Percentiles rank a stretch among this genome's conserved stretches.
phyloP scores from a whole-genome alignment of 2,797 vertebrate genomes.

The Clarias laeviceps region DNA sequence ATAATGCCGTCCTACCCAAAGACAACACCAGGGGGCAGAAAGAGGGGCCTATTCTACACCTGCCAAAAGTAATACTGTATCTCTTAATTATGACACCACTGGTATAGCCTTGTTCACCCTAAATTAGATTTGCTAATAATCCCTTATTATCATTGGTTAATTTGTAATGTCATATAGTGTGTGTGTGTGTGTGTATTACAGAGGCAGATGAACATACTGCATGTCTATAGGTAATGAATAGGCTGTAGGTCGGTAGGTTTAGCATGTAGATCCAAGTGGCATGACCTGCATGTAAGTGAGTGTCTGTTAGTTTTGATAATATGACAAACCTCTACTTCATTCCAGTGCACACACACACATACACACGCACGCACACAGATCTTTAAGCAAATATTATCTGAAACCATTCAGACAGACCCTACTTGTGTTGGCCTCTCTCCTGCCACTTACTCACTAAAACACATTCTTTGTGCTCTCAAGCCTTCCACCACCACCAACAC shows the following conservation, averaged over 20 bases:
- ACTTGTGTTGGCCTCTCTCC: slow-evolving; percentile 43
- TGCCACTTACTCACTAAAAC: slow-evolving; percentile 46
- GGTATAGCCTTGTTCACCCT: not conserved
- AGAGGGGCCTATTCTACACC: not conserved
- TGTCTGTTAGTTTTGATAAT: slow-evolving; percentile 26
- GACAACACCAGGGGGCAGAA: slow-evolving; percentile 43
- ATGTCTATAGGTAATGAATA: slow-evolving; percentile 9
- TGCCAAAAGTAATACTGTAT: not conserved
- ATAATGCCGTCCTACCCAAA: not conserved
- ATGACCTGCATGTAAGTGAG: slow-evolving; percentile 5
- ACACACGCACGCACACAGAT: slow-evolving; percentile 26
- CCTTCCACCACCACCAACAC: too few species aligned
- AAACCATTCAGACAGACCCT: slow-evolving; percentile 51
- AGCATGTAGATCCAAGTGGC: not conserved
- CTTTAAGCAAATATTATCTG: slow-evolving; percentile 54
- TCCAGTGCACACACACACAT: slow-evolving; percentile 7
- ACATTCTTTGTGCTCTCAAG: slow-evolving; percentile 12
- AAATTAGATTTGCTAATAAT: not conserved
- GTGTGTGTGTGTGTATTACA: not conserved
- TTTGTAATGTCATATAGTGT: not conserved
- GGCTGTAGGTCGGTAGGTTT: not conserved
- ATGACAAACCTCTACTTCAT: slow-evolving; percentile 17
- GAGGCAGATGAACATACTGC: not conserved
- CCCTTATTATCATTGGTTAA: not conserved
- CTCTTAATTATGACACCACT: not conserved